A percentile compares a stretch with the other conserved stretches of the same genome.
phyloP scores from a whole-genome alignment of 2,113 vertebrate genomes.

The Mustela lutreola region DNA sequence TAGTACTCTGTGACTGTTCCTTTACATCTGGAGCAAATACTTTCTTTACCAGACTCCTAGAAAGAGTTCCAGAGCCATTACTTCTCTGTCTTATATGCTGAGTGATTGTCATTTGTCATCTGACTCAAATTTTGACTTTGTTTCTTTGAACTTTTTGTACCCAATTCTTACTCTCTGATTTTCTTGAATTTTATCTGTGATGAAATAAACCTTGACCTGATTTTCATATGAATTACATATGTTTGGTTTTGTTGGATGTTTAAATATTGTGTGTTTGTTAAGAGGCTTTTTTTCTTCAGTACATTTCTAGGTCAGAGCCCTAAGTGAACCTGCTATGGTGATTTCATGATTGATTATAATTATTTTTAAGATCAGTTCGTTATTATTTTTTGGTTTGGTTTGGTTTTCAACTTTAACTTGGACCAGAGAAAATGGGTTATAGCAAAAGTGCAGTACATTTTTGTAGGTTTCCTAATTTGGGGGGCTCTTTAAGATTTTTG shows the following conservation, averaged over 20 bases:
- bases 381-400: neutral
- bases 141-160: neutral
- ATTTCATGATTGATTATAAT: neutral
- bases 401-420: constrained; percentile 17
- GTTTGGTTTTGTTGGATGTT: neutral
- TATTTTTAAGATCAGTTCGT: neutral
- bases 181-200: neutral
- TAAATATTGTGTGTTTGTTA: neutral
- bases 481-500: neutral
- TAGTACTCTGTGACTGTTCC: neutral
- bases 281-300: neutral
- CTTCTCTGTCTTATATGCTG: neutral
- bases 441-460: neutral
- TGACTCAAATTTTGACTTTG: neutral
- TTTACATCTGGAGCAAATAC: neutral
- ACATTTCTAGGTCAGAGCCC: neutral
- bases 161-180: neutral
- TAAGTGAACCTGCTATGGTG: neutral
- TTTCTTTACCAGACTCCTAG: neutral
- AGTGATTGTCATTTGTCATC: neutral
- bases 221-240: neutral
- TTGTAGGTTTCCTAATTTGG: neutral
- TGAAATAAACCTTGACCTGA: neutral
- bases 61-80: neutral
- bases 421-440: neutral